Evolutionary conservation across 2,797 vertebrate genomes (phyloP), one percentile per base, ranked within the genome.

Genomic region (Ambastaia sidthimunki): DNA sequence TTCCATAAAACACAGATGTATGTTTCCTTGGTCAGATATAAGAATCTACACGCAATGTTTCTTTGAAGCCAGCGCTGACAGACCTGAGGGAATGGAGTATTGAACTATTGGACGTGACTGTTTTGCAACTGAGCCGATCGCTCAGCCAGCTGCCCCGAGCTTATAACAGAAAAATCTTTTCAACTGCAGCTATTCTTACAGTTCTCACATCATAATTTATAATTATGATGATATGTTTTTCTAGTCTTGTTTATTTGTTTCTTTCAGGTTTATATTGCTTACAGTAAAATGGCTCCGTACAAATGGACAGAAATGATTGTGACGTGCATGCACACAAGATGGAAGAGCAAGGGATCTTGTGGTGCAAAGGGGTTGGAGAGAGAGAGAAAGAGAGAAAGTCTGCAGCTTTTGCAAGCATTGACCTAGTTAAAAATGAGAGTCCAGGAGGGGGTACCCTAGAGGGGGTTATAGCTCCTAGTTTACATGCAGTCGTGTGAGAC

Each of bases 371-470:
- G 90, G 91, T 86, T 76, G 71, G 84, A 76, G 54, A 21, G 28
- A 37, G 47, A 57, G 77, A 59, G 41, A 44, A 7, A 10, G 52
- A 54, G 34, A 68, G 84, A 89, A 86, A 87, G 83, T 86, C 85
- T 87, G 86, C 87, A 89, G 92, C 89, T 91, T 91, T 92, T 92
- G 92, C 92, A 90, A 91, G 92, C 89, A 82, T 85, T 94, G 93
- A 94, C 94, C 94, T 93, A 94, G 90, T 93, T 94, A 94, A 88
- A 91, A 91, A 92, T 89, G 87, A 89, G 88, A 89, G 89, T 92
- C 90, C 87, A 88, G 85, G 88, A 91, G 92, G 90, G 91, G 87
- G 91, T 92, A 91, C 92, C 92, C 93, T 93, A 87, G 88, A 91
- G 93, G 91, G 90, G 84, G 90, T 92, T 92, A 84, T 71, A 85